These are phyloP conservation scores for Ceraclea dissimilis DNA, from an alignment of 2,888 invertebrate species.

Conservation along the genomic window DNA sequence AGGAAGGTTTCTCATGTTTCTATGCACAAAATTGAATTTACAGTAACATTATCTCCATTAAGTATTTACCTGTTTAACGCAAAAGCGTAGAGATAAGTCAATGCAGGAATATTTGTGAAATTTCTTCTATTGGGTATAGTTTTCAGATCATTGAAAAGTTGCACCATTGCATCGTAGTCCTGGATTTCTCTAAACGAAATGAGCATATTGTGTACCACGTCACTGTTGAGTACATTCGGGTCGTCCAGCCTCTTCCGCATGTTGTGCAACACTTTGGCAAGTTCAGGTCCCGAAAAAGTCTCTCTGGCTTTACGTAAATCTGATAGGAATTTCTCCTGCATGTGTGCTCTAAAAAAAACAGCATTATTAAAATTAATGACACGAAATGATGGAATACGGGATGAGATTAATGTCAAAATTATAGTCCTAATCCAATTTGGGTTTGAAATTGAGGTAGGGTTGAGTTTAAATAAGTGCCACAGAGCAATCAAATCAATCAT, in stretches of 20 bases:
- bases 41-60: too few relatives aligned
- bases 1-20: too few relatives aligned
- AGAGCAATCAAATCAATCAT: too few relatives aligned
- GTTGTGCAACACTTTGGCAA: conserved; percentile 73
- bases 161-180: conserved; percentile 97
- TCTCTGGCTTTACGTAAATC: conserved; percentile 92
- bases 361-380: not conserved
- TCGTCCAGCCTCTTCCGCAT: conserved; percentile 93
- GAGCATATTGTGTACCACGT: conserved; percentile 90
- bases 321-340: conserved; percentile 93
- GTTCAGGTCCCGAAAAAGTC: conserved; percentile 72
- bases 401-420: too few relatives aligned
- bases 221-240: conserved; percentile 91
- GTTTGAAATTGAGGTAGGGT: too few relatives aligned
- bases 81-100: conserved; percentile 92
- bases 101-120: conserved; percentile 82
- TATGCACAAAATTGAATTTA: too few relatives aligned
- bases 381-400: too few relatives aligned
- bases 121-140: conserved; percentile 83
- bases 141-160: conserved; percentile 87
- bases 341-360: conserved; percentile 67
- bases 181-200: conserved; percentile 88
- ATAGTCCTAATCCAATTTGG: too few relatives aligned
- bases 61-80: conserved; percentile 74
- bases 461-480: too few relatives aligned